Evolutionary conservation across 2,888 invertebrate genomes (phyloP).

Genomic region (Strigamia maritima): DNA sequence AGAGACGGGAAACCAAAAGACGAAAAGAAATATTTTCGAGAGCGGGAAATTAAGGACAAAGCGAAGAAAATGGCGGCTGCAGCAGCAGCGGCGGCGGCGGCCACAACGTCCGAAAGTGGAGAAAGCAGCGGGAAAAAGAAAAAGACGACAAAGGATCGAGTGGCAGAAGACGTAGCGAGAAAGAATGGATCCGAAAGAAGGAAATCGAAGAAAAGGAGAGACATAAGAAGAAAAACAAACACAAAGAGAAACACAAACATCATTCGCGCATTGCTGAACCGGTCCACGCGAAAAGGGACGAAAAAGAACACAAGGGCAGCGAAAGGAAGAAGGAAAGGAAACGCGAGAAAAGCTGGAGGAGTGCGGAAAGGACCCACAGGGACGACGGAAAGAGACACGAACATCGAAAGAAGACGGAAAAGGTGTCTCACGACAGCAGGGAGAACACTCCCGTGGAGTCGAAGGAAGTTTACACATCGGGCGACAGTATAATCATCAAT

Average conservation of each 20-base stretch:
- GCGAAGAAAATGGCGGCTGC: slow-evolving; percentile 41
- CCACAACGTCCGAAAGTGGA: neutral
- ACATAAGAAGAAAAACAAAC: slow-evolving; percentile 41
- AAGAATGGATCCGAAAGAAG: neutral
- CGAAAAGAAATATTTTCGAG: slow-evolving; percentile 51
- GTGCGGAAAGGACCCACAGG: slow-evolving; percentile 40
- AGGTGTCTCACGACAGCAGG: slow-evolving; percentile 36
- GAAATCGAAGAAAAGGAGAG: slow-evolving; percentile 50
- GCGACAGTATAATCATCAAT: slow-evolving; percentile 87
- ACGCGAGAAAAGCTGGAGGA: slow-evolving; percentile 44
- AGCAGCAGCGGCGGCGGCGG: neutral
- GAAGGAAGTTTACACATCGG: slow-evolving; percentile 88
- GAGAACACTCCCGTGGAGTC: slow-evolving; percentile 49
- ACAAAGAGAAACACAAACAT: slow-evolving; percentile 43
- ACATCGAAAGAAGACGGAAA: slow-evolving; percentile 40
- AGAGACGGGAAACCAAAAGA: slow-evolving; percentile 57
- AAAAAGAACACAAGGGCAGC: neutral
- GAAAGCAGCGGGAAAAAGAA: slow-evolving; percentile 3
- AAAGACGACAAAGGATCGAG: neutral
- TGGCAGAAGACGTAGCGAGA: neutral
- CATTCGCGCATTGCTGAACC: neutral
- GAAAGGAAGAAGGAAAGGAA: slow-evolving; percentile 43
- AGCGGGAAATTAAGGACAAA: slow-evolving; percentile 46
- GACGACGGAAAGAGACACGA: slow-evolving; percentile 42
- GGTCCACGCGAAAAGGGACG: slow-evolving; percentile 44